Percentiles rank a stretch among this genome's conserved stretches.
These are phyloP conservation scores for Agonopterix arenella DNA, from an alignment of 2,888 invertebrate genomes.

Conservation along the genomic window DNA sequence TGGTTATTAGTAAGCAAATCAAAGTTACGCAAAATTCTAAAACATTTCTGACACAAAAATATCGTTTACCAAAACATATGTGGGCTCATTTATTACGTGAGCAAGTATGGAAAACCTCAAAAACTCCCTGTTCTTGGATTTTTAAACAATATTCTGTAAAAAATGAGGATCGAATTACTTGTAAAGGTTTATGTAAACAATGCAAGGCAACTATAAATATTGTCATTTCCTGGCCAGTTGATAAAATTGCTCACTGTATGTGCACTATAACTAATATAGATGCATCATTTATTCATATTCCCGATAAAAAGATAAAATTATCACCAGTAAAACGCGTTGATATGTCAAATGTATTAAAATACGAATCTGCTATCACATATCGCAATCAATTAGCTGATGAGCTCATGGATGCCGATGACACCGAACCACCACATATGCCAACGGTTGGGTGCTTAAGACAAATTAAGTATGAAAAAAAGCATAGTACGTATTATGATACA, in stretches of 20 bases:
- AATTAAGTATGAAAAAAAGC: constrained; percentile 14
- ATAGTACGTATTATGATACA: constrained; percentile 10
- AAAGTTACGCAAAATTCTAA: constrained; percentile 7
- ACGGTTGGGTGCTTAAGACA: constrained; percentile 13
- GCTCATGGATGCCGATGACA: constrained; percentile 6
- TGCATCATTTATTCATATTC: constrained; percentile 6
- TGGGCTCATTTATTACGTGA: constrained; percentile 5
- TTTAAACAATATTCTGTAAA: constrained; percentile 5
- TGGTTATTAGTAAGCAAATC: constrained; percentile 7
- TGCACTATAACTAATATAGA: constrained; percentile 5
- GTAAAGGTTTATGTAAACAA: constrained; percentile 10
- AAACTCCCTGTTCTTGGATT: constrained; percentile 3
- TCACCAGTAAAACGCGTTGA: constrained; percentile 9
- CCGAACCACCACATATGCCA: constrained; percentile 12
- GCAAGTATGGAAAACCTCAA: constrained; percentile 3
- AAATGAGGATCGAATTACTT: constrained; percentile 4
- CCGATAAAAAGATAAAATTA: constrained; percentile 7
- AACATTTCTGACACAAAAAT: neutral
- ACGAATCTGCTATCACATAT: constrained; percentile 7
- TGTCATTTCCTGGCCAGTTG: constrained; percentile 8
- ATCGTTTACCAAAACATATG: constrained; percentile 2
- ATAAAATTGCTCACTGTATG: constrained; percentile 9
- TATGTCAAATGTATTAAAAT: constrained; percentile 7
- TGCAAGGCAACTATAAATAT: constrained; percentile 9
- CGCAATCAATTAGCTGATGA: constrained; percentile 8